Conservation (phyloP, 1,140 invertebrate genomes). For the Homarus americanus region DNA sequence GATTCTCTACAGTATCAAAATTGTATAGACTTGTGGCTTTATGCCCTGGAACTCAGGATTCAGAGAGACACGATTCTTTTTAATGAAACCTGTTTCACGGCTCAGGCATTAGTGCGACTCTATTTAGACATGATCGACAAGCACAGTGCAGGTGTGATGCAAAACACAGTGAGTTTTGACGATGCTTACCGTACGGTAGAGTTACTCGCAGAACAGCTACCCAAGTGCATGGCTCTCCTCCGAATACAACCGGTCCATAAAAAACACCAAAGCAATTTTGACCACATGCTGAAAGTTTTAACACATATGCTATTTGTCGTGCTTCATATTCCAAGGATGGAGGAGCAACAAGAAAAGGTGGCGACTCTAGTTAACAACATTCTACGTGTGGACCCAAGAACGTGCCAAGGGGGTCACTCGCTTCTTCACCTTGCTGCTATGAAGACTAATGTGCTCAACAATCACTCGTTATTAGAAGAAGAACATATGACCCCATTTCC, state of each 20-base stretch:
- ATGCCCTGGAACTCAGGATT: constrained; percentile 88
- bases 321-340: constrained; percentile 81
- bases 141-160: constrained; percentile 80
- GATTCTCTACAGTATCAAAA: constrained; percentile 90
- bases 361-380: constrained; percentile 65
- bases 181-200: constrained; percentile 87
- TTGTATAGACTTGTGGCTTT: constrained; percentile 91
- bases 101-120: constrained; percentile 83
- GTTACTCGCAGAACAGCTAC: constrained; percentile 82
- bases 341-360: constrained; percentile 77
- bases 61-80: constrained; percentile 86
- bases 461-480: constrained; percentile 87
- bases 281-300: constrained; percentile 83
- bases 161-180: constrained; percentile 82
- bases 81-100: constrained; percentile 88
- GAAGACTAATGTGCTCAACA: constrained; percentile 87
- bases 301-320: constrained; percentile 90
- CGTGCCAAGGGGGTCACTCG: constrained; percentile 86
- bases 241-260: constrained; percentile 84
- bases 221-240: constrained; percentile 82
- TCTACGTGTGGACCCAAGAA: constrained; percentile 82
- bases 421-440: constrained; percentile 90
- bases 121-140: constrained; percentile 88
- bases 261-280: constrained; percentile 89
- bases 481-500: constrained; percentile 84